Conservation (phyloP, 2,113 vertebrate species). For the Ceyx cyanopectus region DNA sequence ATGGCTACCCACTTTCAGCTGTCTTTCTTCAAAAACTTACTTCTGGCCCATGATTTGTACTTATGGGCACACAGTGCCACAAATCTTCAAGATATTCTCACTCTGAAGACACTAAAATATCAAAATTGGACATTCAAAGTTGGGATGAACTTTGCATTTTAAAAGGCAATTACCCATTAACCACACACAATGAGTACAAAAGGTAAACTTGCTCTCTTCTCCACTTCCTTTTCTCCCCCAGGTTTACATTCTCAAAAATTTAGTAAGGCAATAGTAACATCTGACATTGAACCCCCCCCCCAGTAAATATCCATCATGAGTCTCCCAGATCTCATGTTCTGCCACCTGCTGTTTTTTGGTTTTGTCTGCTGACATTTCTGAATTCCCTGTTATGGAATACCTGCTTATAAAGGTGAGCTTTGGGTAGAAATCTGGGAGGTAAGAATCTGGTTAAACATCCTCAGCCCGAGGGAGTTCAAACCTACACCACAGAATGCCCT, state of each 20-base stretch:
- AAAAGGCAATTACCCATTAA: neutral
- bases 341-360: neutral
- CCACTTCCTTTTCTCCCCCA: neutral
- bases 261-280: neutral
- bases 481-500: neutral
- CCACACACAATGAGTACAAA: rapidly evolving
- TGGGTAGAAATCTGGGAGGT: neutral
- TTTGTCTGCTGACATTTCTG: neutral
- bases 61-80: neutral
- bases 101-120: neutral
- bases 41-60: neutral
- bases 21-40: neutral
- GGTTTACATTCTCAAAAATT: neutral
- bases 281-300: neutral
- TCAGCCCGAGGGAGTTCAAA: neutral
- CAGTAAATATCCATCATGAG: neutral
- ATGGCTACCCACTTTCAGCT: neutral
- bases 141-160: neutral
- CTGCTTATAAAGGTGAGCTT: neutral
- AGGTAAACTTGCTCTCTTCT: neutral
- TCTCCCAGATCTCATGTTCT: neutral
- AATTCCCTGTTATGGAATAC: neutral
- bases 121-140: neutral
- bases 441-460: neutral
- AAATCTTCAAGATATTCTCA: neutral